A percentile compares a stretch with the other conserved stretches of the same genome.
phyloP scores from a whole-genome alignment of 2,888 invertebrate genomes.

The Campaea margaritaria region DNA sequence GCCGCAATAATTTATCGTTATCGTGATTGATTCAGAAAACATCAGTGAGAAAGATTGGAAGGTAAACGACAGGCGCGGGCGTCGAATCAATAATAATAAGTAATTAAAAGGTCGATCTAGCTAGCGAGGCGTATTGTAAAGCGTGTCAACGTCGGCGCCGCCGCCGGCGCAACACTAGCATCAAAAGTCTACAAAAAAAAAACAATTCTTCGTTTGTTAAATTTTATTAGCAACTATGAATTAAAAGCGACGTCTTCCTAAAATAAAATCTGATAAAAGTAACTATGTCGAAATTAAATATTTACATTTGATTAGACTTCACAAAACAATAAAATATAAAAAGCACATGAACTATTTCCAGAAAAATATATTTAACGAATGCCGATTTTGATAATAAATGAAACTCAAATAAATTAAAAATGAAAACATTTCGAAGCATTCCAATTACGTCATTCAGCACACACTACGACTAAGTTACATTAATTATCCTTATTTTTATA shows the following conservation, averaged over 20 bases:
- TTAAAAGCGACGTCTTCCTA: conserved; percentile 63
- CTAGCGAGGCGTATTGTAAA: too few species aligned
- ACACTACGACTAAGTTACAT: conserved; percentile 25
- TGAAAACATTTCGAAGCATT: conserved; percentile 4
- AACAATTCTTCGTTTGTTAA: conserved; percentile 50
- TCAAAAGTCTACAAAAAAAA: conserved; percentile 26
- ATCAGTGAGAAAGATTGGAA: too few species aligned
- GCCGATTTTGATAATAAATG: not conserved
- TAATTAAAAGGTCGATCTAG: too few species aligned
- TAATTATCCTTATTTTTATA: conserved; percentile 20
- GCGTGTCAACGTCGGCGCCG: too few species aligned
- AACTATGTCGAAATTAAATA: conserved; percentile 50
- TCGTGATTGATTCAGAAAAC: too few species aligned
- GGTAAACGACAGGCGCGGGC: too few species aligned
- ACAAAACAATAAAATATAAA: conserved; percentile 29
- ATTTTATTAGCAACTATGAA: conserved; percentile 71
- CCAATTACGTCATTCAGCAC: conserved; percentile 17
- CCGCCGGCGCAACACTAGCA: not conserved
- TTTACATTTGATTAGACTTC: conserved; percentile 38
- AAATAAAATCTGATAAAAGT: conserved; percentile 47
- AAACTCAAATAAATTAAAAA: conserved; percentile 17
- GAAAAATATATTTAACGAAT: conserved; percentile 10
- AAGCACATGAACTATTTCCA: conserved; percentile 7
- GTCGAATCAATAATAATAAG: too few species aligned
- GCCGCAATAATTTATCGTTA: too few species aligned